A percentile compares a stretch with the other conserved stretches of the same genome.
Conservation (phyloP, 2,888 invertebrate species). For the Euphydryas editha region DNA sequence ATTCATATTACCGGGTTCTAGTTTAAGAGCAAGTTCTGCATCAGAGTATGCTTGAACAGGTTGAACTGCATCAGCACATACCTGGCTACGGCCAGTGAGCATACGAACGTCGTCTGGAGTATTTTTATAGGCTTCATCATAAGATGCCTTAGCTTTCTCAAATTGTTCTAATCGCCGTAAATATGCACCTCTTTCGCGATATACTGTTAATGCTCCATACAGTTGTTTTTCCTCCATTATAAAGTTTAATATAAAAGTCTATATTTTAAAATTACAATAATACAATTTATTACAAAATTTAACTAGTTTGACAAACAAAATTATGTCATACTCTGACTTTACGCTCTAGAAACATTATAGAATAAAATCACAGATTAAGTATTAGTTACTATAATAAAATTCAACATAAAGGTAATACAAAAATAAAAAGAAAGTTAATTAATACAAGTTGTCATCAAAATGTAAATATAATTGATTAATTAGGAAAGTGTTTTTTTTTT, state of each 20-base stretch:
- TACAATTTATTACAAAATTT: slow-evolving; percentile 1
- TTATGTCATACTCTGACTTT: neutral
- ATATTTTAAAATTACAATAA: neutral
- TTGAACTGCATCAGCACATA: slow-evolving; percentile 72
- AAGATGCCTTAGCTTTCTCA: slow-evolving; percentile 71
- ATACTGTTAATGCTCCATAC: slow-evolving; percentile 71
- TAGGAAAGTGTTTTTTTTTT: too few species aligned
- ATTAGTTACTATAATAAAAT: too few species aligned
- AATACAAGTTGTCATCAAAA: too few species aligned
- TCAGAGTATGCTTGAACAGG: slow-evolving; percentile 72
- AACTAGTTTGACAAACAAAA: neutral
- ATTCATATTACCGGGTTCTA: slow-evolving; percentile 71
- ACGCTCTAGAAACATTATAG: neutral
- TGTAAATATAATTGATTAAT: too few species aligned
- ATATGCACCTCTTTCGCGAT: slow-evolving; percentile 73
- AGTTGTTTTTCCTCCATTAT: slow-evolving; percentile 73
- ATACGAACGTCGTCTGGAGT: slow-evolving; percentile 67
- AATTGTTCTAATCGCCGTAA: slow-evolving; percentile 75
- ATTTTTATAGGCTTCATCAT: slow-evolving; percentile 69
- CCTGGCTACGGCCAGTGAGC: slow-evolving; percentile 72
- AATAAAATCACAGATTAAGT: too few species aligned
- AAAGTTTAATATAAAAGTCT: neutral
- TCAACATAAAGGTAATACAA: too few species aligned
- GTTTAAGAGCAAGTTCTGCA: slow-evolving; percentile 71
- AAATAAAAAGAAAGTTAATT: too few species aligned